Evolutionary conservation across 2,113 vertebrate genomes (phyloP), one percentile per base, ranked within the genome.

Genomic region (Boleophthalmus pectinirostris): DNA sequence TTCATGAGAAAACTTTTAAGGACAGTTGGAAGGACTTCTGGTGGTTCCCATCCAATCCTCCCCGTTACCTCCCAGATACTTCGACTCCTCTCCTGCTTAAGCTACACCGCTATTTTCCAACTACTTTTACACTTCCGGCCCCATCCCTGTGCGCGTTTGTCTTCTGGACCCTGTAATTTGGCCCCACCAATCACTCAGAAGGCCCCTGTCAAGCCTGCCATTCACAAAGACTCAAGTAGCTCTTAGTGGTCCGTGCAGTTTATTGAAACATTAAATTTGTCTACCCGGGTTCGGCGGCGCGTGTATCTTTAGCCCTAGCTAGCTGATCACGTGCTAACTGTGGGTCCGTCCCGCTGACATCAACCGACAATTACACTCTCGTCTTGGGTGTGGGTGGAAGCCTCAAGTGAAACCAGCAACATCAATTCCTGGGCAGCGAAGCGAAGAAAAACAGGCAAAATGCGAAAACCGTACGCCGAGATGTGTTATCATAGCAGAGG

Each of bases 191-290:
- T 91, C 88, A 86, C 67, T 87, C 87, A 70, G 29, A 84, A 74
- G 82, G 92, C 83, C 87, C 87, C 87, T 69, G 45, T 91, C 89
- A 87, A 88, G 89, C 87, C 90, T 92, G 82, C 88, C 92, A 93
- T 94, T 93, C 93, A 93, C 93, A 90, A 93, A 91, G 92, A 90
- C 86, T 83, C 91, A 93, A 90, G 90, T 92, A 87, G 87, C 87
- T 93, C 85, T 94, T 94, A 94, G 93, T 91, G 93, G 93, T 94
- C 89, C 88, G 35, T 76, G 61, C 76, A 92, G 91, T 92, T 93
- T 93, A 93, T 94, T 92, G 90, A 92, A 94, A 91, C 89, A 91
- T 93, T 92, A 93, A 91, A 93, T 94, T 91, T 91, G 92, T 88
- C 89, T 91, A 85, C 56, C 91, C 89, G 85, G 88, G 51, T 54